Base-by-base conservation (phyloP, 2,797 vertebrate species). In the Threskiornis aethiopicus region DNA sequence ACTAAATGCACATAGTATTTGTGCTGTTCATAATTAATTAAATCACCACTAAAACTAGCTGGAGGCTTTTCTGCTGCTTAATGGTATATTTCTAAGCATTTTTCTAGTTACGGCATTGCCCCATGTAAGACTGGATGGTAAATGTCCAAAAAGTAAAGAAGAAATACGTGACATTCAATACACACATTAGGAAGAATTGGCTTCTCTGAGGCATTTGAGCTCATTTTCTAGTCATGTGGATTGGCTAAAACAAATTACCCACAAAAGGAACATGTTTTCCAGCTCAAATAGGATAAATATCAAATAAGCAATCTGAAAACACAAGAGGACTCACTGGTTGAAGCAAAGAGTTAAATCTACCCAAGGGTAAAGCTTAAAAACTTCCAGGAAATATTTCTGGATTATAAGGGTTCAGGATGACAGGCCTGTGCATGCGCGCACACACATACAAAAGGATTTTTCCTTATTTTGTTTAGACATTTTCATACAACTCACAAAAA, bases 41-140 rank as follows among this genome's bases (percentile, higher is more conserved):
- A 94, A 90, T 73, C 70, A 65, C 35, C 81, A 76, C 87, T 87
- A 93, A 92, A 89, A 76, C n/a, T 89, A 66, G 92, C 92, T 94
- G 67, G 75, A 93, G 96, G 93, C 90, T 95, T 96, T 95, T 94
- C 75, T 92, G 73, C 78, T 91, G 62, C 64, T 83, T 80, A 93
- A 87, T 69, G 47, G 55, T 49, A 96, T 64, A 61, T 89, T 92
- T 79, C 66, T 44, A 91, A 82, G 41, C 41, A 82, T 87, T 93
- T 79, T 84, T 66, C 85, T 79, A 72, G 65, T 84, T 51, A 52
- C 0, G 0, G 39, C 62, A n/a, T 37, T 61, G 58, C 51, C 46
- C 59, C 35, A 3, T 41, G 1, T 52, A 59, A 49, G 67, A 62
- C 46, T 87, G 91, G 81, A 76, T 70, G 52, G 87, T 65, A 90